phyloP scores from a whole-genome alignment of 2,888 invertebrate species.

The Nomada lathburiana region DNA sequence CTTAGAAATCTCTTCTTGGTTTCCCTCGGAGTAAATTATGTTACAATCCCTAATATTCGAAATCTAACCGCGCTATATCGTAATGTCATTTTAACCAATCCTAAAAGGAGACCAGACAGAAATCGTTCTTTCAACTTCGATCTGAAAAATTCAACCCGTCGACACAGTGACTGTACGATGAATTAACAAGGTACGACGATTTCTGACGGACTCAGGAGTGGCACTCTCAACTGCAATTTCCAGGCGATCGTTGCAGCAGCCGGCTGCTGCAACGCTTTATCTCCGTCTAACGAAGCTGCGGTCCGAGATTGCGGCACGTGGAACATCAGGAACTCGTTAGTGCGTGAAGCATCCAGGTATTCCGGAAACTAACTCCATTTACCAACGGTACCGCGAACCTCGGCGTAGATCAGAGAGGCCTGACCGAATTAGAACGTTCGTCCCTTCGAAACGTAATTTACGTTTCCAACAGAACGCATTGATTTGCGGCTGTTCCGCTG shows the following conservation, averaged over 20 bases:
- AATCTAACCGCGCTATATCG: too few relatives aligned
- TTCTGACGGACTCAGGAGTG: constrained; percentile 52
- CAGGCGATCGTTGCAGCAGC: constrained; percentile 58
- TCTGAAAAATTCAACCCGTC: not conserved
- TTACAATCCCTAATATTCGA: too few relatives aligned
- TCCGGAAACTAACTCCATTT: constrained; percentile 78
- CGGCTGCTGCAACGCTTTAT: constrained; percentile 62
- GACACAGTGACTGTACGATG: not conserved
- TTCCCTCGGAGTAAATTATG: too few relatives aligned
- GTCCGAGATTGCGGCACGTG: constrained; percentile 70
- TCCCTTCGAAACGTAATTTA: constrained; percentile 76
- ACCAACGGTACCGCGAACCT: constrained; percentile 61
- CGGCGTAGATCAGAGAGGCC: constrained; percentile 56
- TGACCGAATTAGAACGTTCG: constrained; percentile 73
- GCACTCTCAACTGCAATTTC: constrained; percentile 62
- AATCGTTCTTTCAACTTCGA: not conserved
- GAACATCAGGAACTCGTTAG: constrained; percentile 75
- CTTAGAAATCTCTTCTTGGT: too few relatives aligned
- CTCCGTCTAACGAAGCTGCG: constrained; percentile 69
- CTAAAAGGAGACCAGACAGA: too few relatives aligned
- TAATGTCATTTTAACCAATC: too few relatives aligned
- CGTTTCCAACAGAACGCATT: constrained; percentile 67
- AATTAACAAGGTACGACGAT: constrained; percentile 54
- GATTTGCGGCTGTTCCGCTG: constrained; percentile 64
- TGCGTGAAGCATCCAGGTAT: constrained; percentile 75